Conservation (phyloP, 2,113 vertebrate genomes). For the Sinocyclocheilus anshuiensis region DNA sequence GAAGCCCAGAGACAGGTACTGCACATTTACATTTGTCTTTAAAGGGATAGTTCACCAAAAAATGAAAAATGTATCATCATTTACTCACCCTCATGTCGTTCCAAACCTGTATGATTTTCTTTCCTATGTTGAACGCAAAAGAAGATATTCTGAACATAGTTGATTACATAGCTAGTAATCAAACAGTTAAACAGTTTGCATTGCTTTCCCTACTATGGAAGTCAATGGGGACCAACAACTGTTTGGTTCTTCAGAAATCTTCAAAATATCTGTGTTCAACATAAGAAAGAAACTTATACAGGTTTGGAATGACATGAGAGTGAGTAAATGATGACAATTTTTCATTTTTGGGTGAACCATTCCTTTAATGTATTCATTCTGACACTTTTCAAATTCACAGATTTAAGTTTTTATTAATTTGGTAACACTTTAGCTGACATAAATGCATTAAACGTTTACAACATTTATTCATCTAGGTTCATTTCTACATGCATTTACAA, state of each 20-base stretch:
- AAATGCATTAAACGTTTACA: background rate
- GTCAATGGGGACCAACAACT: no score
- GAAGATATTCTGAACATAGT: background rate
- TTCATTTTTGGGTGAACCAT: no score
- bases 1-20: constrained; percentile 97
- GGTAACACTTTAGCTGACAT: background rate
- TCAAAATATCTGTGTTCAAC: no score
- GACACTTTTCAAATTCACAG: background rate
- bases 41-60: background rate
- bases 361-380: no score
- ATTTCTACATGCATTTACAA: background rate
- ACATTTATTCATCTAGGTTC: background rate
- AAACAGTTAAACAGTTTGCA: background rate
- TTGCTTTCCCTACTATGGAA: no score
- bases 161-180: background rate
- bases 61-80: no score
- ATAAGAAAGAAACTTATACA: no score
- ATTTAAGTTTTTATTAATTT: background rate
- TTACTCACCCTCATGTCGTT: no score
- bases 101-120: background rate
- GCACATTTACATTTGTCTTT: background rate
- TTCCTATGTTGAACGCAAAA: background rate
- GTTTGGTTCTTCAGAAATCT: no score
- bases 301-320: no score
- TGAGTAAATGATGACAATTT: no score